Percentiles rank a stretch among this genome's conserved stretches.
phyloP scores from a whole-genome alignment of 1,140 invertebrate species.

The Aphelenchoides avenae region DNA sequence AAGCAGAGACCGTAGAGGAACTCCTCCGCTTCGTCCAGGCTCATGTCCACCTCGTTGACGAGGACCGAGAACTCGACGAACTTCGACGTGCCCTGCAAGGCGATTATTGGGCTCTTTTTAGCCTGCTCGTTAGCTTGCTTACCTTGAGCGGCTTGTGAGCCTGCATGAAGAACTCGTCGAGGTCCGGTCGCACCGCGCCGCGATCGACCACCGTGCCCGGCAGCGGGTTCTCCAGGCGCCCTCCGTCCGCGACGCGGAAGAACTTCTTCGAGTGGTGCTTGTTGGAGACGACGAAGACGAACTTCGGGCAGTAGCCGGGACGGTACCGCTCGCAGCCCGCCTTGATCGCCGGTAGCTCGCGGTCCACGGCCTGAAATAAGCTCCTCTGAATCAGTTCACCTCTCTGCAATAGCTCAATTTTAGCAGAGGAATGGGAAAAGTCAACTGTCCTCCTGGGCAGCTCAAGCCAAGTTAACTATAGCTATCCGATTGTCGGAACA shows the following conservation, averaged over 20 bases:
- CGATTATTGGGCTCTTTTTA: no score
- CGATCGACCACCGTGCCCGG: slow-evolving; percentile 20
- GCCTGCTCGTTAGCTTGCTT: no score
- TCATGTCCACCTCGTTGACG: background rate
- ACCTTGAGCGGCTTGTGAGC: slow-evolving; percentile 16
- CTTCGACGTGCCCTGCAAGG: slow-evolving; percentile 12
- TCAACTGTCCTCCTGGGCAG: no score
- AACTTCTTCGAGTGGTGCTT: slow-evolving; percentile 26
- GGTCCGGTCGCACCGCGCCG: slow-evolving; percentile 17
- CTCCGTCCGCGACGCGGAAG: background rate
- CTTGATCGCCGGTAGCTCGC: slow-evolving; percentile 21
- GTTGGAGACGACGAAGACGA: slow-evolving; percentile 24
- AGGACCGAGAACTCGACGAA: slow-evolving; percentile 10
- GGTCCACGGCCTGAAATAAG: slow-evolving; percentile 7
- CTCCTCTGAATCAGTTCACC: no score
- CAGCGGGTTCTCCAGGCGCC: slow-evolving; percentile 7
- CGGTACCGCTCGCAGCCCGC: background rate
- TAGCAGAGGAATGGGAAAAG: no score
- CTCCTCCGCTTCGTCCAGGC: background rate
- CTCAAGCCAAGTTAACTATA: no score
- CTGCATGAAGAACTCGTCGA: slow-evolving; percentile 16
- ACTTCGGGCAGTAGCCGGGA: slow-evolving; percentile 15
- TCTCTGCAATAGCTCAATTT: no score
- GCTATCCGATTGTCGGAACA: no score
- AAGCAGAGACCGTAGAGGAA: slow-evolving; percentile 3